Evolutionary conservation across 1,140 invertebrate genomes (phyloP).

Genomic region (Drosophila lacteicornis): DNA sequence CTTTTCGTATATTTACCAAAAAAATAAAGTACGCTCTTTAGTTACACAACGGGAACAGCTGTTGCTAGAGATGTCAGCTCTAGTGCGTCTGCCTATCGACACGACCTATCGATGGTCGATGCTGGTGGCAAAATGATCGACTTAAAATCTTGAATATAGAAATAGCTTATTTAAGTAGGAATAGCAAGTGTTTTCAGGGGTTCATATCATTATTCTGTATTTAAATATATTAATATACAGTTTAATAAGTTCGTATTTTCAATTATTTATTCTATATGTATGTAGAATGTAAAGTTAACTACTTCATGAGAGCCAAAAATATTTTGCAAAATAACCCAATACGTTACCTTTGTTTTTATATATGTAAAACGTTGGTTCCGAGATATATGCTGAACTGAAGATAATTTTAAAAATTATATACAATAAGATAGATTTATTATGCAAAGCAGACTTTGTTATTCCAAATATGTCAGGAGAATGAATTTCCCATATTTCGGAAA

Average conservation of each 20-base stretch:
- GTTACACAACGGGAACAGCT: conserved; percentile 21
- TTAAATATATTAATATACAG: too few relatives aligned
- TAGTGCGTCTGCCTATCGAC: background rate
- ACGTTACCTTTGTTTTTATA: too few relatives aligned
- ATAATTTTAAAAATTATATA: background rate
- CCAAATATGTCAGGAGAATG: too few relatives aligned
- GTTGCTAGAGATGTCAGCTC: background rate
- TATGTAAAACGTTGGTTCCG: background rate
- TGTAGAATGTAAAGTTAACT: too few relatives aligned
- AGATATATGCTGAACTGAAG: background rate
- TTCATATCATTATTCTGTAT: too few relatives aligned
- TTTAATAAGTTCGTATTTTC: too few relatives aligned
- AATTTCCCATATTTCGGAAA: too few relatives aligned
- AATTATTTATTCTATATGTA: too few relatives aligned
- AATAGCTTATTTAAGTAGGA: too few relatives aligned
- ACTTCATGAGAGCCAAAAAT: too few relatives aligned
- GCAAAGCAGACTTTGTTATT: background rate
- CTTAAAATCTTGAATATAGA: background rate
- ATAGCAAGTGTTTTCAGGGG: too few relatives aligned
- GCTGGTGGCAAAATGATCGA: background rate
- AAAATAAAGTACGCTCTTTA: conserved; percentile 33
- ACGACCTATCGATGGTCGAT: background rate
- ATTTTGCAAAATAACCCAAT: too few relatives aligned
- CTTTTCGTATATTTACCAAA: conserved; percentile 53
- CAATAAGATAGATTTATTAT: background rate